Base-by-base conservation (phyloP, 2,113 vertebrate genomes). In the Lichenostomus cassidix region DNA sequence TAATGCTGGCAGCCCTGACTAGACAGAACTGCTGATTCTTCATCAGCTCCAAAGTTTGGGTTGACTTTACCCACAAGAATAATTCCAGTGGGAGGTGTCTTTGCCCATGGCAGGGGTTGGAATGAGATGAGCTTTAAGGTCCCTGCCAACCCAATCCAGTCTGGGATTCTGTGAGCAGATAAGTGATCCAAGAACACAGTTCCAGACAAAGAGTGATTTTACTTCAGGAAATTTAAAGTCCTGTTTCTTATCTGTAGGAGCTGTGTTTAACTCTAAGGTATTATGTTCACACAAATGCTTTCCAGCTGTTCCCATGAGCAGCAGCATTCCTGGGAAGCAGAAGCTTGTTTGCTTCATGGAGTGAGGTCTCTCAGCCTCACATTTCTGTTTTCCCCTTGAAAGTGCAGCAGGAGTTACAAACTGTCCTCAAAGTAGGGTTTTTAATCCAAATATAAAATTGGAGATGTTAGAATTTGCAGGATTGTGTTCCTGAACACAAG, bases 241-340 rank as follows among this genome's bases (percentile, higher is more conserved):
- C 4, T 22, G 14, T 17, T 82, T 53, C 16, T 64, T 12, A 13
- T 4, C 53, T 62, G 17, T 10, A 10, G 17, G 41, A 33, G 4
- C 8, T 18, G 29, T 50, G 14, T 21, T 76, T 49, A 22, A 1
- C 15, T 46, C 53, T 15, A 7, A 39, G n/a, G 14, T 37, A 27
- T 56, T 39, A 5, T 1, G 8, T 55, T 69, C 70, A 35, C 28
- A 42, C 9, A 14, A 39, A 44, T n/a, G 5, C 4, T 60, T 13
- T 50, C 27, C 29, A 49, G 2, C 35, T 19, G 2, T 76, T 37
- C 31, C 39, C 21, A 1, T 1, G 53, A 52, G 78, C 39, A 71
- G 77, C 1, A 39, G 13, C 14, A 3, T 13, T 19, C 1, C 5
- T 15, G 58, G 46, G 58, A 39, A 53, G 18, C 0, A 1, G 64